Conservation (phyloP, 1,140 invertebrate genomes). For the Anastrepha ludens region DNA sequence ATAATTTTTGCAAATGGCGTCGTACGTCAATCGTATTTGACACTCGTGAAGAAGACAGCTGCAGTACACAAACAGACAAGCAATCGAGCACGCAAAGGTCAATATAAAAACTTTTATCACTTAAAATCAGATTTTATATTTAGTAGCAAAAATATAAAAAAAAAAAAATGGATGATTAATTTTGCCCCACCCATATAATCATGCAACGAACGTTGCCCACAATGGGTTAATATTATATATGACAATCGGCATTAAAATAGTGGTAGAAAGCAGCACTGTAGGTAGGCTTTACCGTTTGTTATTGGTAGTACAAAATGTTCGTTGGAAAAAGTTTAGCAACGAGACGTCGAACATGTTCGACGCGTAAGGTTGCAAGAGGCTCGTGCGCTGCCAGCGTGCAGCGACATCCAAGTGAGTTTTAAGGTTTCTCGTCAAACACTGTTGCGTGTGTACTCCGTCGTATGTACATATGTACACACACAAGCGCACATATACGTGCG, state of each 20-base stretch:
- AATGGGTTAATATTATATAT: not conserved
- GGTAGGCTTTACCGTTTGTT: not conserved
- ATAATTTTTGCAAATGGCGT: too few species aligned
- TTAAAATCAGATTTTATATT: too few species aligned
- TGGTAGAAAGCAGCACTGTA: not conserved
- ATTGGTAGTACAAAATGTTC: not conserved
- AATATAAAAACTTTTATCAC: too few species aligned
- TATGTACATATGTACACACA: not conserved
- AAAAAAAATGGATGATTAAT: too few species aligned
- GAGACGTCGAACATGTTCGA: not conserved
- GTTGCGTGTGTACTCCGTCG: not conserved
- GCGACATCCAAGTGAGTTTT: not conserved
- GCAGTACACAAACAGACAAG: too few species aligned
- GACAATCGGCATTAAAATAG: not conserved
- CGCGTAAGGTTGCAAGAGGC: slow-evolving; percentile 13
- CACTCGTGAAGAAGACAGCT: too few species aligned
- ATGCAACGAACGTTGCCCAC: not conserved
- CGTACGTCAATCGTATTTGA: too few species aligned
- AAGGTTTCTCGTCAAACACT: too few species aligned
- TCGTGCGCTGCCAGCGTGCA: not conserved
- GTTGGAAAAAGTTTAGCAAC: slow-evolving; percentile 20
- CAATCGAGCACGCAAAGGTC: too few species aligned
- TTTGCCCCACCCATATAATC: too few species aligned
- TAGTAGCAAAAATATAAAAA: too few species aligned
- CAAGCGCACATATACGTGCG: not conserved